phyloP scores from a whole-genome alignment of 2,888 invertebrate species.

The Dynastes grantii region DNA sequence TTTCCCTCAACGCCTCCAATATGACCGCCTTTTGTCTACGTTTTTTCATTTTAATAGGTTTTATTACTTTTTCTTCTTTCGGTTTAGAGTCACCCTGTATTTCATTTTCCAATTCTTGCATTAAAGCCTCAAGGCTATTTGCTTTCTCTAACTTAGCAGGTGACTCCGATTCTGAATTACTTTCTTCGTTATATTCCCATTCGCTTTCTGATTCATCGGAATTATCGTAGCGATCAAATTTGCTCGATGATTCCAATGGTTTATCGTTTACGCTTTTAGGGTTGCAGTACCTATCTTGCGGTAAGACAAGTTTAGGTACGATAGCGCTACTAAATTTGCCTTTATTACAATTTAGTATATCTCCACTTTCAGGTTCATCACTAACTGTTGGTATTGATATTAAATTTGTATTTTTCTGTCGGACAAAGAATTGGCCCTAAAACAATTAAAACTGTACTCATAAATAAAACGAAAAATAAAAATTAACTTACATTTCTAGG shows the following conservation, averaged over 20 bases:
- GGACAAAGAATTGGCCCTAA: conserved; percentile 63
- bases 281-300: conserved; percentile 65
- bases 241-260: conserved; percentile 62
- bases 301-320: conserved; percentile 62
- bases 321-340: conserved; percentile 46
- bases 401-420: conserved; percentile 70
- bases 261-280: conserved; percentile 54
- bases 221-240: conserved; percentile 72
- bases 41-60: conserved; percentile 52
- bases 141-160: conserved; percentile 70
- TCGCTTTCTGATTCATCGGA: conserved; percentile 68
- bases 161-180: conserved; percentile 65
- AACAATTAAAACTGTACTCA: conserved; percentile 44
- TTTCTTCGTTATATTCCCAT: conserved; percentile 63
- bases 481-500: conserved; percentile 59
- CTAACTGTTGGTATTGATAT: conserved; percentile 72
- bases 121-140: conserved; percentile 72
- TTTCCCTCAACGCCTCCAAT: conserved; percentile 24
- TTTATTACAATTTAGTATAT: conserved; percentile 25
- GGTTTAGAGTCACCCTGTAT: conserved; percentile 64
- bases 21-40: conserved; percentile 50
- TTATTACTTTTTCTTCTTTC: conserved; percentile 53
- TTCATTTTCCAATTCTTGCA: conserved; percentile 73
- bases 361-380: conserved; percentile 58
- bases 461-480: not conserved